Base-by-base conservation (phyloP, 1,140 invertebrate genomes). In the Caenorhabditis briggsae region DNA sequence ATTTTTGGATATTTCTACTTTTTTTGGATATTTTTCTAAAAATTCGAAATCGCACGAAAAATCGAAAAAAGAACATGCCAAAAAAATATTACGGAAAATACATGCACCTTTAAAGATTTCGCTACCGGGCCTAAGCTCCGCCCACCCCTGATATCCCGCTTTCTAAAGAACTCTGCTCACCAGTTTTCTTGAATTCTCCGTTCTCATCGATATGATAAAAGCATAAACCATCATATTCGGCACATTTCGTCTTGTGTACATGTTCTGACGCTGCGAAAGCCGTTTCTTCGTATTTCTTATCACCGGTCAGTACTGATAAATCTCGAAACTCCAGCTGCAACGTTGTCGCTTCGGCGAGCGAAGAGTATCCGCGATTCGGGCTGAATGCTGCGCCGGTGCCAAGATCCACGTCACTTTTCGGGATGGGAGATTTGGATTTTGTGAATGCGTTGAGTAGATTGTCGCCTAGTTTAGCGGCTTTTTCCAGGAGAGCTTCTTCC, bases 191-290 rank as follows among this genome's bases (percentile, higher is more conserved):
- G 91, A 98, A 97, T 20, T 95, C 94, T 0, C 96, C 96, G 9
- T 96, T 95, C 9, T 97, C 96, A 92, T 97, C 98, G 83, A 99
- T 98, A 93, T 97, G 98, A 90, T 99, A 99, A 46, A 97, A 97
- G 89, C 99, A 97, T 55, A 99, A 93, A 2, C 97, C 97, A 91
- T 97, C 95, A 23, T 41, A 94, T 95, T 93, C 98, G 97, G 56
- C 95, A 95, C 84, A 98, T 93, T 18, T 90, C 0, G 89, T n/a
- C 23, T 94, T 94, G 93, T 99, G 98, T 23, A 99, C 94, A 93
- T 97, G 96, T 90, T 96, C 94, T 0, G 96, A 97, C 0, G 98
- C 97, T 88, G 95, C 95, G 59, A 95, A 94, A 0, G 95, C 95
- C 18, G 50, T 12, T 18, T 96, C 96, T 94, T 96, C 96, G 93